phyloP scores from a whole-genome alignment of 2,888 invertebrate genomes.

The Tetragonisca angustula region DNA sequence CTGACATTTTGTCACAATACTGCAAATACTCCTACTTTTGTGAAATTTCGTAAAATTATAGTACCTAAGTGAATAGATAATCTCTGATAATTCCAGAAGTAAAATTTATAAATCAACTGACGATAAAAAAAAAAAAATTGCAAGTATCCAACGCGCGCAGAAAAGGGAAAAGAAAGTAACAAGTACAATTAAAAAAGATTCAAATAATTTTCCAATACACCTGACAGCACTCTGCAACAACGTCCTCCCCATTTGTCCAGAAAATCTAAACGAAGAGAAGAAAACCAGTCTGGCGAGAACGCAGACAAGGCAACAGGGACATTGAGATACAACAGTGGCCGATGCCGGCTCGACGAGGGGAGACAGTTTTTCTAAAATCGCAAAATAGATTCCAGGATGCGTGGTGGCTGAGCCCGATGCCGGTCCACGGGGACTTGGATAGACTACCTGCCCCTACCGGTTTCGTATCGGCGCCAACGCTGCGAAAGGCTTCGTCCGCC shows the following conservation, averaged over 20 bases:
- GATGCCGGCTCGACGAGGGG: conserved; percentile 1
- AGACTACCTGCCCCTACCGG: conserved; percentile 74
- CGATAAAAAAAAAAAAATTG: too few species aligned
- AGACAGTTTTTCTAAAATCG: conserved; percentile 48
- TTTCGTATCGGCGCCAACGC: conserved; percentile 77
- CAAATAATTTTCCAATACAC: too few species aligned
- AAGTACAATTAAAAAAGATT: too few species aligned
- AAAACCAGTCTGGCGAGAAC: background rate
- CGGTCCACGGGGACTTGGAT: conserved; percentile 66
- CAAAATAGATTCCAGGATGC: conserved; percentile 35
- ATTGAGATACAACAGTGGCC: background rate
- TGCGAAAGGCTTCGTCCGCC: conserved; percentile 67
- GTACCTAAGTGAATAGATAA: too few species aligned
- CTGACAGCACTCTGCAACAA: background rate
- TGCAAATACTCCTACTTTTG: too few species aligned
- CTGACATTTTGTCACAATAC: too few species aligned
- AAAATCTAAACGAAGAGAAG: background rate
- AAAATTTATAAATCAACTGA: too few species aligned
- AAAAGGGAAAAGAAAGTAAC: too few species aligned
- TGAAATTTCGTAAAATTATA: too few species aligned
- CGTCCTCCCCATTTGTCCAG: background rate
- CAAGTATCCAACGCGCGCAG: too few species aligned
- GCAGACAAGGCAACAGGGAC: background rate
- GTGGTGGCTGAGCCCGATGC: conserved; percentile 40
- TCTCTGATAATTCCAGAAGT: too few species aligned